Evolutionary conservation across 2,888 invertebrate species (phyloP).

Genomic region (Dicyrtoma fusca): DNA sequence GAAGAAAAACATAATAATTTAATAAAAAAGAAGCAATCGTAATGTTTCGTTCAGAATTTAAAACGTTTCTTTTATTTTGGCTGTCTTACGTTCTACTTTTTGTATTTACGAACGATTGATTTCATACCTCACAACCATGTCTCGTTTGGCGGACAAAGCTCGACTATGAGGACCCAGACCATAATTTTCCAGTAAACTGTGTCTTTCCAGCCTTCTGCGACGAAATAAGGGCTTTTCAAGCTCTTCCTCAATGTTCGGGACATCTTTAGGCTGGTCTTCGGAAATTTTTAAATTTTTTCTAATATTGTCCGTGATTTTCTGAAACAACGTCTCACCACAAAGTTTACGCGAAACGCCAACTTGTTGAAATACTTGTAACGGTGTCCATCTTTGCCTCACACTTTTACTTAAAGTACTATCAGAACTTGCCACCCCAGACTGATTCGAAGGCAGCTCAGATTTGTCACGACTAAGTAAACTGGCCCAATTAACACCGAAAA

Average conservation of each 20-base stretch:
- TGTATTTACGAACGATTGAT: not conserved
- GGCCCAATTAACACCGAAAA: constrained; percentile 95
- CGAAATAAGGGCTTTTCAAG: constrained; percentile 42
- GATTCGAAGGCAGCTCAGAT: constrained; percentile 65
- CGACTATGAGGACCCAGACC: constrained; percentile 73
- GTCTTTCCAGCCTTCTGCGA: constrained; percentile 40
- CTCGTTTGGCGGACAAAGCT: constrained; percentile 78
- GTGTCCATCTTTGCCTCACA: constrained; percentile 76
- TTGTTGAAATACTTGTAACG: constrained; percentile 70
- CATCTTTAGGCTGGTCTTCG: constrained; percentile 26
- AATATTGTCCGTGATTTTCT: constrained; percentile 59
- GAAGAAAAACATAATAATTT: constrained; percentile 22
- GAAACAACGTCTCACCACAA: constrained; percentile 70
- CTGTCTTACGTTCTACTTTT: not conserved
- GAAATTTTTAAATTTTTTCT: constrained; percentile 37
- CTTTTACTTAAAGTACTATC: constrained; percentile 37
- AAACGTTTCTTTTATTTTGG: not conserved
- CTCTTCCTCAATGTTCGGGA: constrained; percentile 57
- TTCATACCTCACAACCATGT: constrained; percentile 69
- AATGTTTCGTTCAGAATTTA: not conserved
- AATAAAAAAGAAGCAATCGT: not conserved
- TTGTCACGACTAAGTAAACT: constrained; percentile 74
- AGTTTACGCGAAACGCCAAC: constrained; percentile 79
- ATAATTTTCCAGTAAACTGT: constrained; percentile 45
- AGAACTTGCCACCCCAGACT: constrained; percentile 67